phyloP scores from a whole-genome alignment of 1,140 invertebrate genomes.

The Heliconius himera region DNA sequence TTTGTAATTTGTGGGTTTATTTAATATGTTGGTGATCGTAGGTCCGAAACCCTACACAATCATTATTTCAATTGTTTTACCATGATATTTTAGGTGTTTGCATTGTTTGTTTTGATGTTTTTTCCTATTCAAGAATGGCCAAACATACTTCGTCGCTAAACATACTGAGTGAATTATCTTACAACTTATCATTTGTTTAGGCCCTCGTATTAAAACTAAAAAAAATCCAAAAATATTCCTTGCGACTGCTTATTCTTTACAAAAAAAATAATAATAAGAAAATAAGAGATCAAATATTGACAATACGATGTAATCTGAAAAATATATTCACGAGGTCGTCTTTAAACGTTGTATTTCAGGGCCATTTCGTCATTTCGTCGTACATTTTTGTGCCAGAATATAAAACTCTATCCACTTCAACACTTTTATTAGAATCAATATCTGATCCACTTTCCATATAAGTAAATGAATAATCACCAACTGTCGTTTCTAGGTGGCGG shows the following conservation, averaged over 20 bases:
- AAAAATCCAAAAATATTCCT: background rate
- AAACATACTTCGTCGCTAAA: background rate
- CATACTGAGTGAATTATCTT: no score
- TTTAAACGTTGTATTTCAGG: conserved; percentile 9
- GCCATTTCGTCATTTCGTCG: conserved; percentile 21
- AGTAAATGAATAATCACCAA: conserved; percentile 53
- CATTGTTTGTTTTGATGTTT: no score
- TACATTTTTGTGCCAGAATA: conserved; percentile 35
- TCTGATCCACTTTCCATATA: conserved; percentile 33
- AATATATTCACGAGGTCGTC: background rate
- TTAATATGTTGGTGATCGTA: no score
- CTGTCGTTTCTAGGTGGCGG: conserved; percentile 67
- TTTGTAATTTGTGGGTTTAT: no score
- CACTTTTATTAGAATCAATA: conserved; percentile 22
- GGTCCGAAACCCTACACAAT: no score
- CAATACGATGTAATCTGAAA: background rate
- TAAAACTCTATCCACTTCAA: conserved; percentile 24
- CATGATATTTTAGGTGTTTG: no score
- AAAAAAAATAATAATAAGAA: background rate
- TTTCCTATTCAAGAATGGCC: no score
- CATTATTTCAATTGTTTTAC: no score
- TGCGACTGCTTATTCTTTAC: background rate
- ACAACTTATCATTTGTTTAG: background rate
- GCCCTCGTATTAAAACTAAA: background rate
- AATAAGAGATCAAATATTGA: background rate